Base-by-base conservation (phyloP, 2,888 invertebrate species). In the Apotomis turbidana region DNA sequence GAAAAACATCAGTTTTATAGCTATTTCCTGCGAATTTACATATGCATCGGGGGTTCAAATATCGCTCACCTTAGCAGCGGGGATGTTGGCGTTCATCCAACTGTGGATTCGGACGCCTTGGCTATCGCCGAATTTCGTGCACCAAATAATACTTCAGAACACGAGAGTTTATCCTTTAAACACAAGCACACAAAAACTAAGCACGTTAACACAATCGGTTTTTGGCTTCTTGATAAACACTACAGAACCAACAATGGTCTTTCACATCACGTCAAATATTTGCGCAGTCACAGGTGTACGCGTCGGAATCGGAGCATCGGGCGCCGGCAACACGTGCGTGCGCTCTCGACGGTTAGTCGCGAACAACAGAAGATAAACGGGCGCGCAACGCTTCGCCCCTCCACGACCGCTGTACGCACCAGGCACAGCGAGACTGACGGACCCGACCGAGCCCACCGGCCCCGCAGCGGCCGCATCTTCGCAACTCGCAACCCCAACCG, bases 51-150 rank as follows among this genome's bases (percentile, higher is more conserved):
- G 80, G 76, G 80, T 81, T 78, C 78, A 80, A 77, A 82, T 82
- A 82, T 83, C 79, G 80, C 90, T 91, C 86, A 93, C 93, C 93
- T 93, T 89, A 90, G 90, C 83, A 87, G 87, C 85, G 84, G 89
- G 86, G 85, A 84, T 87, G 83, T 91, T 93, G 93, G 93, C 91
- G 90, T 90, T 90, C 93, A 93, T 93, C 93, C 93, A 93, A 93
- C 85, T 88, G 84, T 83, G 83, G 85, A 86, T 84, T 84, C 80
- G 84, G 85, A 87, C 89, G 87, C 86, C 83, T 85, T 85, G 91
- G 89, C 89, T 88, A 87, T 89, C 89, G 90, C 91, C 90, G 90
- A 91, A 89, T 83, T 82, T 86, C 81, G 82, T 81, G 78, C 71
- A 71, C 57, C 71, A 80, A 79, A 77, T 80, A 83, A 84, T 83